Conservation (phyloP, 2,113 vertebrate genomes). For the Pampusana beccarii region DNA sequence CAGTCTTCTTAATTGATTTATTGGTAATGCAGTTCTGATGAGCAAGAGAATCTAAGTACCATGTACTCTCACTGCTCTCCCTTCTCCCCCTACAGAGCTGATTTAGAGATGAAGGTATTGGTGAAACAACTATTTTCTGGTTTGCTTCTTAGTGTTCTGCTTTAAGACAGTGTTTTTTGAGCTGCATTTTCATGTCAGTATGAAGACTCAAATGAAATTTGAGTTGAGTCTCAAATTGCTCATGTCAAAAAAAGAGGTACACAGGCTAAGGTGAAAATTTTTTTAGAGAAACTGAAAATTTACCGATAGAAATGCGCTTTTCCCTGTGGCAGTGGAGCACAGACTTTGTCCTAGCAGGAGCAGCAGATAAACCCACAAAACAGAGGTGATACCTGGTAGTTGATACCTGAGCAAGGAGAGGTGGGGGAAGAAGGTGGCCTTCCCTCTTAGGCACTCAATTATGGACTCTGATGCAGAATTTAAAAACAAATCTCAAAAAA, state of each 20-base stretch:
- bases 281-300: neutral
- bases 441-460: neutral
- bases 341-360: neutral
- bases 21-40: constrained; percentile 23
- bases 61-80: neutral
- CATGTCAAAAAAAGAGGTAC: neutral
- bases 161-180: constrained; percentile 18
- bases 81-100: neutral
- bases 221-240: neutral
- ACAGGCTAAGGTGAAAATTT: neutral
- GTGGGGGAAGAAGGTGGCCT: neutral
- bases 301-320: neutral
- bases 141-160: neutral
- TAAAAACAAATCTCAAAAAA: neutral
- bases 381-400: neutral
- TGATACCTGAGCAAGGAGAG: neutral
- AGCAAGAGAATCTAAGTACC: constrained; percentile 26
- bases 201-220: neutral
- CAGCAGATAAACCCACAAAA: neutral
- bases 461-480: neutral
- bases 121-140: neutral
- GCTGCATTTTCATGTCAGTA: neutral
- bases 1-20: constrained; percentile 48
- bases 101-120: neutral
- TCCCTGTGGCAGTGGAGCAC: neutral